Evolutionary conservation across 2,888 invertebrate genomes (phyloP).

Genomic region (Lobophora halterata): DNA sequence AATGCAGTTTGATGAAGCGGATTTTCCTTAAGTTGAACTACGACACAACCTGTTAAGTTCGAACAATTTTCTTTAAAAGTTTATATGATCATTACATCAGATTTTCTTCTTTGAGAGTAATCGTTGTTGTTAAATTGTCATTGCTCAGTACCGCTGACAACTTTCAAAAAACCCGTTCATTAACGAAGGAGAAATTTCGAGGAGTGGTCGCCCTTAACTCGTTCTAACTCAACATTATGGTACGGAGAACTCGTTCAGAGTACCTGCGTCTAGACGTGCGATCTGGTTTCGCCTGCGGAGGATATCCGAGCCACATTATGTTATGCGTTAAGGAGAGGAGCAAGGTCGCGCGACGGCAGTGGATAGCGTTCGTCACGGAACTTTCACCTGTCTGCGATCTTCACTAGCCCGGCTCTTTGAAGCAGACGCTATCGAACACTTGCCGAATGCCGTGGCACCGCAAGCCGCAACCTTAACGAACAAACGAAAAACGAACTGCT

Average conservation of each 20-base stretch:
- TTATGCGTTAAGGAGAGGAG: slow-evolving; percentile 41
- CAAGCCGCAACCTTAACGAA: slow-evolving; percentile 16
- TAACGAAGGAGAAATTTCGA: slow-evolving; percentile 19
- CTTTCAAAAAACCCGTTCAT: slow-evolving; percentile 22
- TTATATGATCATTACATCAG: slow-evolving; percentile 2
- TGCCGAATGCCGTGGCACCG: no score
- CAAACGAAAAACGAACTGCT: no score
- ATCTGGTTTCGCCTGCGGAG: slow-evolving; percentile 25
- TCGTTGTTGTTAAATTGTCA: slow-evolving; percentile 6
- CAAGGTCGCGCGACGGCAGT: slow-evolving; percentile 60
- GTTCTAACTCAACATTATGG: slow-evolving; percentile 6
- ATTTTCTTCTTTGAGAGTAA: slow-evolving; percentile 11
- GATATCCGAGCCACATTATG: slow-evolving; percentile 35
- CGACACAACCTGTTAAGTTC: slow-evolving; percentile 12
- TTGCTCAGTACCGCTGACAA: slow-evolving; percentile 12
- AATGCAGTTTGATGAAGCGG: slow-evolving; percentile 18
- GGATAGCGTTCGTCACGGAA: slow-evolving; percentile 41
- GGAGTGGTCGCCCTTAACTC: slow-evolving; percentile 20
- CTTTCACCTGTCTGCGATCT: slow-evolving; percentile 59
- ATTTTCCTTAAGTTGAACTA: slow-evolving; percentile 25
- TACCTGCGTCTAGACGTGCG: slow-evolving; percentile 25
- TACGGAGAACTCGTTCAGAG: slow-evolving; percentile 24
- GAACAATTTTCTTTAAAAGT: slow-evolving; percentile 10
- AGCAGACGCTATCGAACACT: slow-evolving; percentile 24
- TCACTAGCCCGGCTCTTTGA: slow-evolving; percentile 30